A percentile compares a stretch with the other conserved stretches of the same genome.
phyloP scores from a whole-genome alignment of 2,888 invertebrate genomes.

The Pammene aurita region DNA sequence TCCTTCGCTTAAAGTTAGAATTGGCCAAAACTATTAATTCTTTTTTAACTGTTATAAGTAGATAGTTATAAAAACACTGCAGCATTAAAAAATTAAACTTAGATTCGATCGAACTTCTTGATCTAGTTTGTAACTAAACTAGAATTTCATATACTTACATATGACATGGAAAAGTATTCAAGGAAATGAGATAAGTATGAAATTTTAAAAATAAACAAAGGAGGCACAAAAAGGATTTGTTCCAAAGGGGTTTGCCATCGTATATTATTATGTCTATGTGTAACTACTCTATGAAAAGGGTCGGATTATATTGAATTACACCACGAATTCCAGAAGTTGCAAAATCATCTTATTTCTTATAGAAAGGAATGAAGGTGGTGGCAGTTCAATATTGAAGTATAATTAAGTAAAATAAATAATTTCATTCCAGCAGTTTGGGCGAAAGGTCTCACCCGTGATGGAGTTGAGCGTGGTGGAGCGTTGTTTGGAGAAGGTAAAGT shows the following conservation, averaged over 20 bases:
- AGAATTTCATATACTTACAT: too few species aligned
- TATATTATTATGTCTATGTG: slow-evolving; percentile 29
- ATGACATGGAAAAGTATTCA: slow-evolving; percentile 6
- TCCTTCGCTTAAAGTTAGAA: not conserved
- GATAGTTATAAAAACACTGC: too few species aligned
- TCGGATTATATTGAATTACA: slow-evolving; percentile 27
- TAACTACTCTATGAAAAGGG: slow-evolving; percentile 33
- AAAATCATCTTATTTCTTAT: not conserved
- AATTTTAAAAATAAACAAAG: slow-evolving; percentile 20
- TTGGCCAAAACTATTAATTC: not conserved
- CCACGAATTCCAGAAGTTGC: slow-evolving; percentile 6
- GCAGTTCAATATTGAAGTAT: slow-evolving; percentile 25
- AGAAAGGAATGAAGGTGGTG: slow-evolving; percentile 16
- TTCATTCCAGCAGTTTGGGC: slow-evolving; percentile 11
- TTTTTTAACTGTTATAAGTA: not conserved
- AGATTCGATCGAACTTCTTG: not conserved
- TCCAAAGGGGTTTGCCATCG: slow-evolving; percentile 18
- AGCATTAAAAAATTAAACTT: too few species aligned
- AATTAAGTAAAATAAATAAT: slow-evolving; percentile 13
- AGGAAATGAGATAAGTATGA: slow-evolving; percentile 20
- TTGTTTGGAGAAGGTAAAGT: slow-evolving; percentile 89
- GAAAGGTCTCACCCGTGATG: slow-evolving; percentile 84
- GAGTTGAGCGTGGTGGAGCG: slow-evolving; percentile 89
- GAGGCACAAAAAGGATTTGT: slow-evolving; percentile 6
- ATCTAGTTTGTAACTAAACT: not conserved